phyloP scores from a whole-genome alignment of 2,888 invertebrate genomes.

The Tortrix viridana region DNA sequence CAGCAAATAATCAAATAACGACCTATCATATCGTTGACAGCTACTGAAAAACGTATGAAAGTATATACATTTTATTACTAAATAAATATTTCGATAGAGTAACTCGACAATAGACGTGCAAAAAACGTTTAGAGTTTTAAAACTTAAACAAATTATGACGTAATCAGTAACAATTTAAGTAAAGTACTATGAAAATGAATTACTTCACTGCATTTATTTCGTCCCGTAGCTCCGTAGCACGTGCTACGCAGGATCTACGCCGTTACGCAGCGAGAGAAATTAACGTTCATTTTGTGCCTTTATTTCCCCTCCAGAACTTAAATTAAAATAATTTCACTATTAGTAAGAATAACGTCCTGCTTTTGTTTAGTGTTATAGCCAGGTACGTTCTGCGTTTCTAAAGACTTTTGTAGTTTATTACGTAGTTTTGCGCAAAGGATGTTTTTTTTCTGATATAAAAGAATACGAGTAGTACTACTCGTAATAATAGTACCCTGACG shows the following conservation, averaged over 20 bases:
- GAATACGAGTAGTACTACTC: no score
- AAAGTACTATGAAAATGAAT: conserved; percentile 15
- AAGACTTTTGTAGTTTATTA: neutral
- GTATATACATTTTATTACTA: no score
- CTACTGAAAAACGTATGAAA: no score
- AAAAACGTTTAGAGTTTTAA: neutral
- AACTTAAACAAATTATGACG: neutral
- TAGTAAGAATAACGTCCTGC: conserved; percentile 29
- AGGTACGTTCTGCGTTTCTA: neutral
- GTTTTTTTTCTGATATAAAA: no score
- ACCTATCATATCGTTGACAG: no score
- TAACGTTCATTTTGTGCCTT: conserved; percentile 31
- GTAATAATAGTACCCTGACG: no score
- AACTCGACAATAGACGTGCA: no score
- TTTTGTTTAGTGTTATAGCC: conserved; percentile 22
- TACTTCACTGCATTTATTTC: conserved; percentile 30
- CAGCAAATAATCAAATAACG: no score
- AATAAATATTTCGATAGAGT: no score
- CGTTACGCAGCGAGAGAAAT: conserved; percentile 38
- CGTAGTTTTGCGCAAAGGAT: no score
- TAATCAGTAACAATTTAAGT: conserved; percentile 14
- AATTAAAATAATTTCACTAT: conserved; percentile 36
- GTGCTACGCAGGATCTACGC: conserved; percentile 48
- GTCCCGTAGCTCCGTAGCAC: conserved; percentile 42
- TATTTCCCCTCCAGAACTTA: conserved; percentile 21